Evolutionary conservation across 64 coral and sea anemone genomes (phyloP).

Genomic region (Porites lutea): DNA sequence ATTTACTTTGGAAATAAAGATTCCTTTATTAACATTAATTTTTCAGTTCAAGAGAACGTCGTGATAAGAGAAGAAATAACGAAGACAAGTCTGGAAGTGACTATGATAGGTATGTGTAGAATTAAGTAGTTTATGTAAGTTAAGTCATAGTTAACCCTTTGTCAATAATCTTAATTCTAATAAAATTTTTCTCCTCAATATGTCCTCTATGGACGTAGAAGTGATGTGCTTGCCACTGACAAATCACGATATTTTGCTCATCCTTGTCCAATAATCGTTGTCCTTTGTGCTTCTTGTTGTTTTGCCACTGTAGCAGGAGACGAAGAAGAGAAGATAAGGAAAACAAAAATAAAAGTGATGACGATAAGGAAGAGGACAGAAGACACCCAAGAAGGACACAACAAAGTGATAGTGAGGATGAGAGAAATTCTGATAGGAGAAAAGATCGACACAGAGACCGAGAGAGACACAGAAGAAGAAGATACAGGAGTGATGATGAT

Average conservation of each 20-base stretch:
- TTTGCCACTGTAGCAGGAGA: background rate
- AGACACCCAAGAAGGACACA: slow-evolving; percentile 7
- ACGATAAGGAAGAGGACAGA: slow-evolving; percentile 21
- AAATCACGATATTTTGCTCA: background rate
- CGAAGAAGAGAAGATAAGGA: slow-evolving; percentile 67
- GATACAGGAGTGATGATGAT: slow-evolving; percentile 46
- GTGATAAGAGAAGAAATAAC: background rate
- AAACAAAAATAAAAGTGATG: slow-evolving; percentile 55
- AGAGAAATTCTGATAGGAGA: slow-evolving; percentile 24
- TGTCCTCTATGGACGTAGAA: too few species aligned
- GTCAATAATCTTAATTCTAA: background rate
- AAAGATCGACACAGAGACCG: slow-evolving; percentile 13
- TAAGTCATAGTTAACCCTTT: background rate
- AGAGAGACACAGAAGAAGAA: background rate
- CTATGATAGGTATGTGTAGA: background rate
- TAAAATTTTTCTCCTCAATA: too few species aligned
- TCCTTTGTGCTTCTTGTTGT: background rate
- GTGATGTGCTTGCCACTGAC: too few species aligned
- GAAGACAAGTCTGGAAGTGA: slow-evolving; percentile 1
- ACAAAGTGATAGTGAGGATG: slow-evolving; percentile 55
- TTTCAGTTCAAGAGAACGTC: background rate
- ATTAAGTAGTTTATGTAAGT: background rate
- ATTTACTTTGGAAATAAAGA: background rate
- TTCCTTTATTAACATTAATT: background rate
- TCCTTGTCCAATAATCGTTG: background rate